phyloP scores from a whole-genome alignment of 2,888 invertebrate species.

The Cantharis rustica region DNA sequence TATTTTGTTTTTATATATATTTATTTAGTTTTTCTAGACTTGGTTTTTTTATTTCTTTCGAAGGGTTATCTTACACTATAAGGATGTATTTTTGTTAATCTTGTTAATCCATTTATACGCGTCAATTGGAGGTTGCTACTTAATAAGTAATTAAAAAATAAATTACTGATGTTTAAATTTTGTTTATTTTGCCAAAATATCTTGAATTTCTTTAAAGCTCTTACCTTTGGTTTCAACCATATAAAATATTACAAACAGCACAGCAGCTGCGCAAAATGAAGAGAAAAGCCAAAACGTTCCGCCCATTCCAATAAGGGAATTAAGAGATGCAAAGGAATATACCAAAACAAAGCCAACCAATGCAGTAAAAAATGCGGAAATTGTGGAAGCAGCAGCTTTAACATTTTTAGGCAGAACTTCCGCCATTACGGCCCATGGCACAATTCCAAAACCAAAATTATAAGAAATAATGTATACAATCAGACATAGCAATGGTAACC shows the following conservation, averaged over 20 bases:
- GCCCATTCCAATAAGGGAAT: slow-evolving; percentile 62
- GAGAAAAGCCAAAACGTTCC: slow-evolving; percentile 77
- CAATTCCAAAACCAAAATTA: neutral
- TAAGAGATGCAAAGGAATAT: neutral
- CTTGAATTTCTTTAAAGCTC: slow-evolving; percentile 82
- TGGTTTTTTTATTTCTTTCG: too few relatives aligned
- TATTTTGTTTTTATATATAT: too few relatives aligned
- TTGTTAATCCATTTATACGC: too few relatives aligned
- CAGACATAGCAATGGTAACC: neutral
- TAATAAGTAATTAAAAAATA: too few relatives aligned
- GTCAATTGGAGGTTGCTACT: too few relatives aligned
- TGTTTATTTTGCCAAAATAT: slow-evolving; percentile 65
- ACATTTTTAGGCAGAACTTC: neutral
- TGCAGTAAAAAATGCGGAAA: neutral
- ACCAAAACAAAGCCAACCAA: neutral
- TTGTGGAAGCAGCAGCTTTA: too few relatives aligned
- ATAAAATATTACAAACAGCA: slow-evolving; percentile 73
- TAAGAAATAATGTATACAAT: neutral
- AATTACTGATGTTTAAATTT: too few relatives aligned
- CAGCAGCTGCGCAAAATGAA: slow-evolving; percentile 63
- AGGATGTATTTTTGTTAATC: too few relatives aligned
- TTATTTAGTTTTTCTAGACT: too few relatives aligned
- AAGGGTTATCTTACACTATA: too few relatives aligned
- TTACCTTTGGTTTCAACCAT: slow-evolving; percentile 91
- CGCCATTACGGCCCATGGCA: neutral